These are phyloP conservation scores for Podarcis muralis DNA, from an alignment of 2,113 vertebrate genomes.

Conservation along the genomic window DNA sequence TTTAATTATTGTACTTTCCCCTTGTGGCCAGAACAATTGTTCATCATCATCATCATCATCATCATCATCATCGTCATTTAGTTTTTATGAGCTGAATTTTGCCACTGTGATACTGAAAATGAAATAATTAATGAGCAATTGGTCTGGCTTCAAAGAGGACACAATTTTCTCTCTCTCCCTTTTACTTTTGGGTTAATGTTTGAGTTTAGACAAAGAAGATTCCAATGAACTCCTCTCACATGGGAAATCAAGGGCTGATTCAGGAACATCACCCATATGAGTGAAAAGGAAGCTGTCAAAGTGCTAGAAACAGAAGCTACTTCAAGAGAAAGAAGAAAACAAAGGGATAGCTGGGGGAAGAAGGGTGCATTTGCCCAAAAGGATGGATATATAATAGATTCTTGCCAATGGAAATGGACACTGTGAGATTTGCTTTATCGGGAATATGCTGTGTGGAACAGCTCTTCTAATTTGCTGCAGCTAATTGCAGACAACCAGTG, in stretches of 20 bases:
- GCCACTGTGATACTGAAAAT: neutral
- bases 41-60: too few relatives aligned
- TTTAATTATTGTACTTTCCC: neutral
- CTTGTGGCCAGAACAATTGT: neutral
- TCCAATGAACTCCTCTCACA: neutral
- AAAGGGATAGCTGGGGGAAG: neutral
- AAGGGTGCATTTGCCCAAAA: neutral
- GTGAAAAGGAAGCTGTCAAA: neutral
- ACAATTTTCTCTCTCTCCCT: neutral
- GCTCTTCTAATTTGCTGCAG: too few relatives aligned
- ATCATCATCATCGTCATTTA: too few relatives aligned
- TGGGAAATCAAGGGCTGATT: too few relatives aligned
- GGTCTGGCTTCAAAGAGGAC: neutral
- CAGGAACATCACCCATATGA: neutral
- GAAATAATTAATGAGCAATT: neutral
- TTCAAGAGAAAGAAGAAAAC: neutral
- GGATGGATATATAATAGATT: neutral
- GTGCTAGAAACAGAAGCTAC: neutral
- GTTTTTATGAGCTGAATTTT: neutral
- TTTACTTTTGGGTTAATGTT: too few relatives aligned
- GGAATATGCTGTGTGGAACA: neutral
- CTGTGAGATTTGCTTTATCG: neutral
- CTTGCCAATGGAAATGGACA: too few relatives aligned
- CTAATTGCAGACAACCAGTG: too few relatives aligned
- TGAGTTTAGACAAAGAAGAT: too few relatives aligned